These are phyloP conservation scores for Grantiella picta DNA, from an alignment of 2,113 vertebrate species.

Conservation along the genomic window DNA sequence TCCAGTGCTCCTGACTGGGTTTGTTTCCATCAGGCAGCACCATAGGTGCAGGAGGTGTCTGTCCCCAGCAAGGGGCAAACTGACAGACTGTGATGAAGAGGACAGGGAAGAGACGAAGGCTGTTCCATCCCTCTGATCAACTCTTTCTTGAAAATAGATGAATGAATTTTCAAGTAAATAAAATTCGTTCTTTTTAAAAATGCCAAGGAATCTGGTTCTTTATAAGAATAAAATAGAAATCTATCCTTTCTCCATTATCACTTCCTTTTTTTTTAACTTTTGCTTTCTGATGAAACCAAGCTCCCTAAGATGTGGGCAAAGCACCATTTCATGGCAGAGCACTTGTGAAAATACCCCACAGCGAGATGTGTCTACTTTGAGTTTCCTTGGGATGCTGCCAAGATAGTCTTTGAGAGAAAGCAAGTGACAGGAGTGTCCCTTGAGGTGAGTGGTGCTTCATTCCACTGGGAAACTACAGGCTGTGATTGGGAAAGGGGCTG, in stretches of 20 bases:
- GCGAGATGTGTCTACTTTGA: not conserved
- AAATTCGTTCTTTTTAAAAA: not conserved
- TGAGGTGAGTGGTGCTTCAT: not conserved
- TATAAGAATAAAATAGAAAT: not conserved
- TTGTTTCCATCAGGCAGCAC: not conserved
- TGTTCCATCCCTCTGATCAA: not conserved
- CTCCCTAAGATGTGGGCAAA: not conserved
- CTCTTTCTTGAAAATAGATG: not conserved
- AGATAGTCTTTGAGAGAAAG: not conserved
- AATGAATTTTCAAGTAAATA: not conserved
- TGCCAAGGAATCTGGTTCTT: not conserved
- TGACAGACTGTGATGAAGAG: not conserved
- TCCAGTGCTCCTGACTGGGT: not conserved
- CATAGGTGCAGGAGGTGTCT: not conserved
- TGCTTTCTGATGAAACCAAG: not conserved
- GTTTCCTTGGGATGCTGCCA: not conserved
- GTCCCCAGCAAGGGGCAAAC: not conserved
- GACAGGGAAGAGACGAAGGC: not conserved
- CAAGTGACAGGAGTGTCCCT: not conserved
- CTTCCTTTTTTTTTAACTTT: not conserved
- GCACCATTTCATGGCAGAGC: not conserved
- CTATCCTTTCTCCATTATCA: not conserved
- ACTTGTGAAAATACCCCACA: not conserved
- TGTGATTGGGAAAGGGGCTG: not conserved
- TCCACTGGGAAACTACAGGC: not conserved